phyloP scores from a whole-genome alignment of 2,113 vertebrate genomes.

The Alces alces region DNA sequence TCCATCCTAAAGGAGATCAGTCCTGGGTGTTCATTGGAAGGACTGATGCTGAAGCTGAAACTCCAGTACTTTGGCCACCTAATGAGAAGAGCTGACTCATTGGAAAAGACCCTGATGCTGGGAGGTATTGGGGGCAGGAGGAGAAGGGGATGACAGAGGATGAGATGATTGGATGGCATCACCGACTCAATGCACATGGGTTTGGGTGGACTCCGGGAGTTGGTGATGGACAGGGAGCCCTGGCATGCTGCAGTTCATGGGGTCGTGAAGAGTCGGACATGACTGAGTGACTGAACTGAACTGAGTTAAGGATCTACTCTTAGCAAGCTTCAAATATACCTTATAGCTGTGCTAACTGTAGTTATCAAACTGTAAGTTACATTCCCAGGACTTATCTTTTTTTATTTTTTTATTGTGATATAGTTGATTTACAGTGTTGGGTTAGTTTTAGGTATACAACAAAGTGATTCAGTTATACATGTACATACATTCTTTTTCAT shows the following conservation, averaged over 20 bases:
- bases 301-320: not conserved
- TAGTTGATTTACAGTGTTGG: not conserved
- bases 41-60: not conserved
- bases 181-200: fast-evolving
- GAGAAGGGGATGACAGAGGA: not conserved
- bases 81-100: fast-evolving
- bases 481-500: not conserved
- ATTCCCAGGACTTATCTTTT: not conserved
- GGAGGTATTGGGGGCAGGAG: not conserved
- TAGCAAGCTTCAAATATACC: not conserved
- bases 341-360: not conserved
- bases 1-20: not conserved
- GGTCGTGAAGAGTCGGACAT: fast-evolving
- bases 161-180: not conserved
- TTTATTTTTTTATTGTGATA: not conserved
- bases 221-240: not conserved
- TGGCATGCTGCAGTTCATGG: not conserved
- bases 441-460: not conserved
- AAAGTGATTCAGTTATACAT: not conserved
- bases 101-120: not conserved
- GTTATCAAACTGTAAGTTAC: not conserved
- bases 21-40: not conserved
- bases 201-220: fast-evolving
- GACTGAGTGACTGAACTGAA: not conserved
- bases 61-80: not conserved